Percentiles rank a stretch among this genome's conserved stretches.
Conservation (phyloP, 2,113 vertebrate genomes). For the Chloebia gouldiae region DNA sequence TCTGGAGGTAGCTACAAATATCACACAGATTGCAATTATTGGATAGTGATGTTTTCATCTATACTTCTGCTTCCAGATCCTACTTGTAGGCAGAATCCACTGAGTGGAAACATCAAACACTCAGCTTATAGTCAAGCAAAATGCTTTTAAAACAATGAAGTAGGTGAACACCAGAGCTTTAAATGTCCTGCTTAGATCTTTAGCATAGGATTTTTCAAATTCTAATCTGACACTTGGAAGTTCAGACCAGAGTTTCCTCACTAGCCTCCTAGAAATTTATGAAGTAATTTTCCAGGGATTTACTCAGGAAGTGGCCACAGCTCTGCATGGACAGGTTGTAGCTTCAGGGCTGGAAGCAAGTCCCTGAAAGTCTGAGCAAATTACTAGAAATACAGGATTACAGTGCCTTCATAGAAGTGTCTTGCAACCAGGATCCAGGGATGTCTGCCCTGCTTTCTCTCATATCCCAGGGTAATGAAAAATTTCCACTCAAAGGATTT, state of each 20-base stretch:
- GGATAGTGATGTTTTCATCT: background rate
- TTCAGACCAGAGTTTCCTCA: background rate
- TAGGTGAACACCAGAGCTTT: background rate
- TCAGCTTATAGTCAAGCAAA: background rate
- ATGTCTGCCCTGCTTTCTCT: background rate
- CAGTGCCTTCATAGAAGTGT: background rate
- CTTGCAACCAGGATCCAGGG: background rate
- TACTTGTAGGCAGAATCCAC: background rate
- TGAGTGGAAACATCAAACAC: background rate
- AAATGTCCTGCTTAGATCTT: background rate
- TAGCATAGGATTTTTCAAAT: background rate
- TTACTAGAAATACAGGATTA: background rate
- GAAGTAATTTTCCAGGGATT: background rate
- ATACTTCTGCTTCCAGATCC: background rate
- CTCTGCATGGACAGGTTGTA: background rate
- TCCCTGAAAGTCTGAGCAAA: background rate
- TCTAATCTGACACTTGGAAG: background rate
- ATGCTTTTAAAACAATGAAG: background rate
- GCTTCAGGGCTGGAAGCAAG: background rate
- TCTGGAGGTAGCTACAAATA: background rate
- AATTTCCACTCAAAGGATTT: conserved; percentile 7
- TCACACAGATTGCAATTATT: background rate
- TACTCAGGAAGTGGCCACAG: background rate
- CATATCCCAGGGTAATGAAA: background rate
- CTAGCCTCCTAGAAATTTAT: background rate